These are phyloP conservation scores for Pelodytes ibericus DNA, from an alignment of 2,797 vertebrate species.

Conservation along the genomic window DNA sequence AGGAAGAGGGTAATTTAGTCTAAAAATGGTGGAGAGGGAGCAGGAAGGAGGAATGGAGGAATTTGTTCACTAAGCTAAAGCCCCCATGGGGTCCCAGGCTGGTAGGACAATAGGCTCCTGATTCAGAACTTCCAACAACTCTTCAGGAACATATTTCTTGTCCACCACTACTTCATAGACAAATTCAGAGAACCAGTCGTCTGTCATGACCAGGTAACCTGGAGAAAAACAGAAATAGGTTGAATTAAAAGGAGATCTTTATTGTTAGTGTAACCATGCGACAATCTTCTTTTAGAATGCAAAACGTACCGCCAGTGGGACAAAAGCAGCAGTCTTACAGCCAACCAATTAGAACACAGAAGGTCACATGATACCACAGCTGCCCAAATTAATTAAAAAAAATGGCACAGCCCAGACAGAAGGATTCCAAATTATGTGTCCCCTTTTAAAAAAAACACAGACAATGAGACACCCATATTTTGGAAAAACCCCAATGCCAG, in stretches of 20 bases:
- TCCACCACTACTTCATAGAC: constrained; percentile 98
- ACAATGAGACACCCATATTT: no score
- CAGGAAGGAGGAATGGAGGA: constrained; percentile 1
- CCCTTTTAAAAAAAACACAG: no score
- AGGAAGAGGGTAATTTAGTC: constrained; percentile 55
- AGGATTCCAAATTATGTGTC: no score
- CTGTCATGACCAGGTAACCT: constrained; percentile 98
- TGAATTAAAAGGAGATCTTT: neutral
- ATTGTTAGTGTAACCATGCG: no score
- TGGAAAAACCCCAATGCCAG: no score
- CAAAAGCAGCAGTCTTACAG: no score
- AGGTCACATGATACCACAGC: no score
- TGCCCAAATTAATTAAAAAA: no score
- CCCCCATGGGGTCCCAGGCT: constrained; percentile 98
- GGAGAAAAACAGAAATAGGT: neutral
- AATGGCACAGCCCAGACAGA: no score
- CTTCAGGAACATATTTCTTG: constrained; percentile 80
- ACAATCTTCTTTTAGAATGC: no score
- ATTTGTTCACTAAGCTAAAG: constrained; percentile 81
- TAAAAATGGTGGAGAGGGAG: constrained; percentile 50
- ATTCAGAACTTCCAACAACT: constrained; percentile 86
- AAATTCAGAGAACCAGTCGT: constrained; percentile 96
- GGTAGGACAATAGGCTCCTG: constrained; percentile 88
- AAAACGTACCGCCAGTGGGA: no score
- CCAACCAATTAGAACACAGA: no score